Base-by-base conservation (phyloP, 1,140 invertebrate genomes). In the Drosophila carrolli region DNA sequence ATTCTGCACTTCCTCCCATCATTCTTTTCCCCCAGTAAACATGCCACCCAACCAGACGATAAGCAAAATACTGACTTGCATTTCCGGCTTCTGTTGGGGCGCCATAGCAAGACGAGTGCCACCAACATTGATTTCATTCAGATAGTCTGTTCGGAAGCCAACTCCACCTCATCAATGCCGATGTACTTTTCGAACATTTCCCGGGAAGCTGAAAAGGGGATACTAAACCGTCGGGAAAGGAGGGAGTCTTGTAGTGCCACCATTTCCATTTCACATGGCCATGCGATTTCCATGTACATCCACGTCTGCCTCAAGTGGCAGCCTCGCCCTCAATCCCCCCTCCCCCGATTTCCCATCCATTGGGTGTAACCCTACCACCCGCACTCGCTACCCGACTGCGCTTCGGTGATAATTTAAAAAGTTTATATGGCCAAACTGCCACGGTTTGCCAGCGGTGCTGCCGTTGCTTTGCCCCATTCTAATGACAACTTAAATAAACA, bases 401-500 rank as follows among this genome's bases (percentile, higher is more conserved):
- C 75, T 50, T 67, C 67, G 83, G 83, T 88, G 84, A 88, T 88
- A 88, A 88, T 88, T 88, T 88, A 76, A 88, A 86, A 88, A 88
- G 83, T 88, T 88, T 88, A 88, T 88, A 83, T 72, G 76, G 79
- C 75, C 61, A 70, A 71, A 70, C 79, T 59, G 65, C 67, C 75
- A 32, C 55, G 55, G 75, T 79, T 66, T 79, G 63, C 60, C 46
- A 44, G 54, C 5, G 55, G 58, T 6, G 55, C 53, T 65, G 81
- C 62, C 82, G 71, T 47, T 63, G 81, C 81, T 46, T 76, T 76
- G 57, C 77, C 60, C 60, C 65, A 88, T 89, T 88, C 83, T 83
- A 88, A 88, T 89, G 83, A 88, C 83, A 88, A 88, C 83, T 88
- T 88, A 89, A 88, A 89, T 88, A 88, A 88, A 88, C 83, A 88